phyloP scores from a whole-genome alignment of 2,113 vertebrate species.

The Psilopogon haemacephalus region DNA sequence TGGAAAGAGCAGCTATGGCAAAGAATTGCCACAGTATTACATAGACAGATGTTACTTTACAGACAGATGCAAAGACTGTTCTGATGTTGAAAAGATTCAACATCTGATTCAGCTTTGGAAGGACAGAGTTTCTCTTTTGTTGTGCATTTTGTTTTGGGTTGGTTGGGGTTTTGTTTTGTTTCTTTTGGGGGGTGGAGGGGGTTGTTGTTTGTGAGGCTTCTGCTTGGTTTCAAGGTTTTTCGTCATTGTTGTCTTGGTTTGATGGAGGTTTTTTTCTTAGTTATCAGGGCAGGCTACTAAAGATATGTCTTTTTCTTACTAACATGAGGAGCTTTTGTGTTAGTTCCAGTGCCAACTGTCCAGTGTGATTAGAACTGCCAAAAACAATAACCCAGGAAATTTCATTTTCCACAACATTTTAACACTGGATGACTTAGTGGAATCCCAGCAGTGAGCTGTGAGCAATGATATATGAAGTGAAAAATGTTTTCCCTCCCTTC shows the following conservation, averaged over 20 bases:
- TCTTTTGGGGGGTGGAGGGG: no score
- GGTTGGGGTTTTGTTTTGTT: no score
- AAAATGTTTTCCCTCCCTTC: conserved; percentile 30
- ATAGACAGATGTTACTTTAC: neutral
- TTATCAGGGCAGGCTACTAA: neutral
- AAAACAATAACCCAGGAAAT: conserved; percentile 55
- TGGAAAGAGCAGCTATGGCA: neutral
- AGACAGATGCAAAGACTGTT: neutral
- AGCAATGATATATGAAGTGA: conserved; percentile 62
- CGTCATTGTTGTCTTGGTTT: no score
- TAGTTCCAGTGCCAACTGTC: conserved; percentile 42
- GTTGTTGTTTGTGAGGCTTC: neutral
- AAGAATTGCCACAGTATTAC: neutral
- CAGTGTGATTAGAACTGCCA: conserved; percentile 20
- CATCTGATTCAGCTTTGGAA: conserved; percentile 12
- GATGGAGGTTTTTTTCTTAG: neutral
- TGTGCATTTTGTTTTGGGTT: no score
- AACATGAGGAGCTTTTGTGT: conserved; percentile 4
- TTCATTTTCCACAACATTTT: conserved; percentile 57
- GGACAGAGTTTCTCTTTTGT: neutral
- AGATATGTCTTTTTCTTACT: conserved; percentile 26
- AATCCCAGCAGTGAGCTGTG: conserved; percentile 56
- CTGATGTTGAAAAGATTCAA: neutral
- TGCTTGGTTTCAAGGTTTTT: no score
- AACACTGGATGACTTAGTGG: conserved; percentile 12